phyloP scores from a whole-genome alignment of 2,797 vertebrate species.

The Natrix natrix region DNA sequence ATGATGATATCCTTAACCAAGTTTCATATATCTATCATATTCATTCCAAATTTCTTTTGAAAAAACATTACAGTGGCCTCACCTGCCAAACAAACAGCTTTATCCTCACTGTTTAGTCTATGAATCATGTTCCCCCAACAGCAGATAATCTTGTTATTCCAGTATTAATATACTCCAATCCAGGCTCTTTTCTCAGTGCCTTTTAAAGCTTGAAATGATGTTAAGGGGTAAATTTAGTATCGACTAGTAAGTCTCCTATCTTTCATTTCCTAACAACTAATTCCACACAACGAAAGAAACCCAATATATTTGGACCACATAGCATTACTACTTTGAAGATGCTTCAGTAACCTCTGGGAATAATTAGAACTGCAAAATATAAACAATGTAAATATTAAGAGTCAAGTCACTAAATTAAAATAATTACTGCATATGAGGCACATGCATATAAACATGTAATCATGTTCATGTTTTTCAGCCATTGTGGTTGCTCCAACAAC shows the following conservation, averaged over 20 bases:
- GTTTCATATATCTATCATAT: background rate
- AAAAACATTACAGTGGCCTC: background rate
- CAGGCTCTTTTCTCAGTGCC: background rate
- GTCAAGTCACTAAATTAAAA: background rate
- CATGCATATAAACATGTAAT: background rate
- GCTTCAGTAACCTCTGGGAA: background rate
- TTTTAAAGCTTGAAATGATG: conserved; percentile 18
- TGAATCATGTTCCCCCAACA: background rate
- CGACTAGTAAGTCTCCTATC: background rate
- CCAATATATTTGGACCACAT: background rate
- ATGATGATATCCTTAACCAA: background rate
- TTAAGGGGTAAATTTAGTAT: background rate
- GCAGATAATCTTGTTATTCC: background rate
- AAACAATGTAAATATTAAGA: background rate
- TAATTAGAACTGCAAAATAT: background rate
- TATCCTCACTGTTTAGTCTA: background rate
- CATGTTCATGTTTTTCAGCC: background rate
- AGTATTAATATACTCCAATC: background rate
- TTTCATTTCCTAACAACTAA: background rate
- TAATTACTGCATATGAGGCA: background rate
- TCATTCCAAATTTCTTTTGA: background rate
- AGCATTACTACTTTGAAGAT: conserved; percentile 13
- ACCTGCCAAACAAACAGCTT: background rate
- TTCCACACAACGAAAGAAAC: background rate
- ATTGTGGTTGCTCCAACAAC: background rate